Conservation (phyloP, 2,113 vertebrate genomes). For the Lepisosteus osseus region DNA sequence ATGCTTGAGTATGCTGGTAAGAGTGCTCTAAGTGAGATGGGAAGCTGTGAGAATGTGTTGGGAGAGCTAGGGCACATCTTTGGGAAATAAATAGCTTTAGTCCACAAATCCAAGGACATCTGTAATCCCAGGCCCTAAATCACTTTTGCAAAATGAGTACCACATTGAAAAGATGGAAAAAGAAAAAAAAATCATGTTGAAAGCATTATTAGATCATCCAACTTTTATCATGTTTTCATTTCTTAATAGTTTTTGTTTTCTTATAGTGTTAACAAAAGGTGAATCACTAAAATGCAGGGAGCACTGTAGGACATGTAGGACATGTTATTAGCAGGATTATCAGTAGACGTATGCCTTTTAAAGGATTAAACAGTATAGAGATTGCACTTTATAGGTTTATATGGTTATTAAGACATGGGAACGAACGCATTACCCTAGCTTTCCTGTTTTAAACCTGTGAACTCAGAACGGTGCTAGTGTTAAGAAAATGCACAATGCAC, state of each 20-base stretch:
- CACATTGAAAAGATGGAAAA: too few relatives aligned
- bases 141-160: too few relatives aligned
- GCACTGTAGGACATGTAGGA: background rate
- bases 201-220: background rate
- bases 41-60: too few relatives aligned
- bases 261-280: background rate
- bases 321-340: background rate
- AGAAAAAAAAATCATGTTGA: too few relatives aligned
- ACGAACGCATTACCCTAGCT: background rate
- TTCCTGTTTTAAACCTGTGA: background rate
- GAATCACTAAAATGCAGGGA: background rate
- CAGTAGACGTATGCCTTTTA: background rate
- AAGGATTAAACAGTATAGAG: constrained; percentile 4
- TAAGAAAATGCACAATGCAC: background rate
- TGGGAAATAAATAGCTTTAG: too few relatives aligned
- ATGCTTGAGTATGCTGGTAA: too few relatives aligned
- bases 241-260: constrained; percentile 1
- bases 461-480: background rate
- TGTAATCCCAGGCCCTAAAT: background rate
- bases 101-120: too few relatives aligned
- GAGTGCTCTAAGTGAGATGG: too few relatives aligned
- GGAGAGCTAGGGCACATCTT: too few relatives aligned
- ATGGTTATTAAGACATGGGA: background rate
- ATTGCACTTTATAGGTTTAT: background rate
- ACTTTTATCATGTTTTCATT: background rate